A percentile compares a stretch with the other conserved stretches of the same genome.
phyloP scores from a whole-genome alignment of 2,888 invertebrate species.

The Noctua janthina region DNA sequence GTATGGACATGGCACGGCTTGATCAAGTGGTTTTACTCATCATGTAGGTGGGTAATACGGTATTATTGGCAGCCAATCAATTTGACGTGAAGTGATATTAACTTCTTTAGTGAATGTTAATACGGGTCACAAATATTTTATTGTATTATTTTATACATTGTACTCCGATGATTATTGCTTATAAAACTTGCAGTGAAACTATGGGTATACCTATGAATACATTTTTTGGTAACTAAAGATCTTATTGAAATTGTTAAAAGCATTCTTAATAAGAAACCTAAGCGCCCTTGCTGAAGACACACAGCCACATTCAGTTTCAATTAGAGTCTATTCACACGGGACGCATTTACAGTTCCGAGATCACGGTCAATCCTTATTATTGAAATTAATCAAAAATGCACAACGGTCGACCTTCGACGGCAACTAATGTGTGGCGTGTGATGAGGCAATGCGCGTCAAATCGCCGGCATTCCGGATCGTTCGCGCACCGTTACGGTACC shows the following conservation, averaged over 20 bases:
- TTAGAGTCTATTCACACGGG: constrained; percentile 54
- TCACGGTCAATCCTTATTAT: constrained; percentile 45
- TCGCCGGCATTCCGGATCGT: constrained; percentile 87
- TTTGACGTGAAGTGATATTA: constrained; percentile 38
- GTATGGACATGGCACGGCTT: constrained; percentile 52
- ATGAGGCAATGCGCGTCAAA: constrained; percentile 86
- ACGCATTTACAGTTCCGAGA: constrained; percentile 47
- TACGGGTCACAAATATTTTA: not conserved
- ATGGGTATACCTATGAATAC: not conserved
- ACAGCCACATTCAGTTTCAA: constrained; percentile 29
- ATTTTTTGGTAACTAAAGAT: not conserved
- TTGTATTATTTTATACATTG: not conserved
- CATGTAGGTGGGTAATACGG: constrained; percentile 8
- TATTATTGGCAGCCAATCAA: constrained; percentile 31
- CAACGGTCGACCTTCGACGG: constrained; percentile 70
- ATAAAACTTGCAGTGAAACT: not conserved
- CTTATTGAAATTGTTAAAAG: constrained; percentile 5
- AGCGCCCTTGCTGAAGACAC: constrained; percentile 19
- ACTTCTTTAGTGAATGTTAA: constrained; percentile 8
- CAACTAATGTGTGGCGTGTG: constrained; percentile 71
- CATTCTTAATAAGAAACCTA: constrained; percentile 25
- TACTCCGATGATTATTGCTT: not conserved
- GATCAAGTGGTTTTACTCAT: constrained; percentile 49
- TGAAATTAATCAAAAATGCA: constrained; percentile 63
- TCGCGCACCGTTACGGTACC: constrained; percentile 86